These are phyloP conservation scores for Lytechinus pictus DNA, from an alignment of 35 echinoderm and acorn worm species.

Conservation along the genomic window DNA sequence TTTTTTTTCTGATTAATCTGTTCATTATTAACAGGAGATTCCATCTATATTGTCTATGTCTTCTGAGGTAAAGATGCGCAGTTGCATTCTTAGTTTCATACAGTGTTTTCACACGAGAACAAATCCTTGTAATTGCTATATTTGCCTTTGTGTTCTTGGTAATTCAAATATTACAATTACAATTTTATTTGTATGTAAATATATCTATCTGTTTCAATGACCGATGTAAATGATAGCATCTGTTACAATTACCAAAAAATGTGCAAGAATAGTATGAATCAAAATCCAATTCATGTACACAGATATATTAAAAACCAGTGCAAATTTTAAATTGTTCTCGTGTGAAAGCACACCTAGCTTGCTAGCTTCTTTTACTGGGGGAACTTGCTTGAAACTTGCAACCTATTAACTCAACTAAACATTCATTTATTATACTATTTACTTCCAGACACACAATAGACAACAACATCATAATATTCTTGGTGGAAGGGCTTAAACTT, in stretches of 20 bases:
- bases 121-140: too few species aligned
- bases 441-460: not conserved
- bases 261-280: too few species aligned
- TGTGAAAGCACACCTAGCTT: not conserved
- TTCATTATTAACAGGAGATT: slow-evolving; percentile 29
- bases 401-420: not conserved
- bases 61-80: not conserved
- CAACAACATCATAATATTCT: not conserved
- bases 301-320: too few species aligned
- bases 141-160: too few species aligned
- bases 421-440: not conserved
- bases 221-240: too few species aligned
- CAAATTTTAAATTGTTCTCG: too few species aligned
- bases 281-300: too few species aligned
- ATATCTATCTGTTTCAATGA: too few species aligned
- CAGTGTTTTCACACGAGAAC: not conserved
- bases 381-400: not conserved
- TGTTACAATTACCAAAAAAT: too few species aligned
- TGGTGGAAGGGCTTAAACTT: not conserved
- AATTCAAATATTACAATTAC: too few species aligned
- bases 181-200: too few species aligned
- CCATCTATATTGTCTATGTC: slow-evolving; percentile 32
- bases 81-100: not conserved
- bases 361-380: not conserved
- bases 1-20: slow-evolving; percentile 18